Percentiles rank a stretch among this genome's conserved stretches.
Conservation (phyloP, 1,140 invertebrate genomes). For the Andrena cerasifolii region DNA sequence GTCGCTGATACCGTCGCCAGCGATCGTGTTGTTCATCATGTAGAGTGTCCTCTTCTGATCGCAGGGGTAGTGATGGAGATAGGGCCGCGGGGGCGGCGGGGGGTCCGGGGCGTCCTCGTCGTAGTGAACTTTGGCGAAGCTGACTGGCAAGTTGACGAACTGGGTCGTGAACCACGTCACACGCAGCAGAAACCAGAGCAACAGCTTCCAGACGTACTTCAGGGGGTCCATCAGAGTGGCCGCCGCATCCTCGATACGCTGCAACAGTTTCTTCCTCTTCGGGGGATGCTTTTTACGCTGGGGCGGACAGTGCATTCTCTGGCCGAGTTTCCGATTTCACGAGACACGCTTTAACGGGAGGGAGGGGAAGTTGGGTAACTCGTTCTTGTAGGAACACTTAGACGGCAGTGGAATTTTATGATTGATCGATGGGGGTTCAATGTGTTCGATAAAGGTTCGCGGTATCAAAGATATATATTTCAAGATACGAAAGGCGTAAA, state of each 20-base stretch:
- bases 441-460: no score
- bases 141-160: conserved; percentile 70
- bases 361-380: background rate
- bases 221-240: conserved; percentile 71
- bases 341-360: background rate
- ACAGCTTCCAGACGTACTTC: conserved; percentile 66
- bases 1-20: conserved; percentile 70
- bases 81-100: conserved; percentile 75
- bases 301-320: background rate
- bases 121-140: conserved; percentile 68
- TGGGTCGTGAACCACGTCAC: conserved; percentile 71
- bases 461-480: no score
- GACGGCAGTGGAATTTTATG: no score
- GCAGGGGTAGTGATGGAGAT: conserved; percentile 82
- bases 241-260: conserved; percentile 68
- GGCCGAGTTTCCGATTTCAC: conserved; percentile 16
- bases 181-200: conserved; percentile 72
- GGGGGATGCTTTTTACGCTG: conserved; percentile 1
- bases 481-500: no score
- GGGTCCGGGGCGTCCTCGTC: conserved; percentile 76
- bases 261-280: conserved; percentile 33
- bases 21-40: conserved; percentile 85
- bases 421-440: no score
- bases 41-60: conserved; percentile 87
- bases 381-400: conserved; percentile 1